phyloP scores from a whole-genome alignment of 2,113 vertebrate species.

The Indicator indicator region DNA sequence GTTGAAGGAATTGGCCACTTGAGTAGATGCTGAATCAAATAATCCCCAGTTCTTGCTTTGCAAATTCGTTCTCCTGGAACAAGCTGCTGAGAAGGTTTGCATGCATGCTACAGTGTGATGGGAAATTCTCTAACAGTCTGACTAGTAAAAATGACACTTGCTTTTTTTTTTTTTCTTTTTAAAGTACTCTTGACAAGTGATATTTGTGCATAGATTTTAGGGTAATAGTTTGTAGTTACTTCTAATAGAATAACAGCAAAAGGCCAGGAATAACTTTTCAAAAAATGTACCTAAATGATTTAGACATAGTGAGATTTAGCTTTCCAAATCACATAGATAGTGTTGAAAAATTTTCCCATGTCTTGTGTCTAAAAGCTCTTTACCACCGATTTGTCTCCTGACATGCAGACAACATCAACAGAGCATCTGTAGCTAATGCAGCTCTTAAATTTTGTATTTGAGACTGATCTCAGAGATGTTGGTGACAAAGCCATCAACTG shows the following conservation, averaged over 20 bases:
- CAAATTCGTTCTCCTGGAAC: conserved; percentile 67
- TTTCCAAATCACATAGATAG: not conserved
- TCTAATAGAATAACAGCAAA: not conserved
- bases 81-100: conserved; percentile 70
- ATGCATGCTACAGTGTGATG: not conserved
- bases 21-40: conserved; percentile 81
- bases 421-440: not conserved
- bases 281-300: not conserved
- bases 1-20: conserved; percentile 78
- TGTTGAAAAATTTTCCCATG: not conserved
- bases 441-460: not conserved
- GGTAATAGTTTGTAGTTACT: not conserved
- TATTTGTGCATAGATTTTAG: conserved; percentile 57
- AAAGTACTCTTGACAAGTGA: not conserved
- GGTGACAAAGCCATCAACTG: not conserved
- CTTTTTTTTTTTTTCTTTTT: conserved; percentile 17
- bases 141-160: conserved; percentile 33
- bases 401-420: not conserved
- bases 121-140: conserved; percentile 36
- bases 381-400: not conserved
- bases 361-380: not conserved
- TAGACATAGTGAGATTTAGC: not conserved
- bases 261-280: not conserved
- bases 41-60: conserved; percentile 74
- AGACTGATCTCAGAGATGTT: not conserved